Evolutionary conservation across 2,888 invertebrate species (phyloP), one percentile per base, ranked within the genome.

Genomic region (Pandemis cinnamomeana): DNA sequence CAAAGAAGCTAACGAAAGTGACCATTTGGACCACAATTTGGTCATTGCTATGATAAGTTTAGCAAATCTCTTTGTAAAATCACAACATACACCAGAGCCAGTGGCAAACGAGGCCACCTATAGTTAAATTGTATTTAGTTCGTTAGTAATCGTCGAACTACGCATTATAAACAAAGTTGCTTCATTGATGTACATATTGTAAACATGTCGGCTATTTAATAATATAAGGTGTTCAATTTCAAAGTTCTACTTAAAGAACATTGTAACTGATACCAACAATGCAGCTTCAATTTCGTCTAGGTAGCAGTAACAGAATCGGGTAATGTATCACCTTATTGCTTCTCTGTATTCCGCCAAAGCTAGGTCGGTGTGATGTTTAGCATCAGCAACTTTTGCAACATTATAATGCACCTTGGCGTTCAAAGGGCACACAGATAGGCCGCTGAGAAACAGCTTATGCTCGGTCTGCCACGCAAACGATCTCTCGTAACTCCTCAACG

Each of bases 381-480:
- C 98, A 0, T 97, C 97, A 13, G 97, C 96, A 75, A 97, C 96
- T 89, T 99, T 99, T 0, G 97, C 99, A 70, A 99, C 96, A 88
- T 99, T 99, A 86, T 99, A 99, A 81, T 95, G 96, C 5, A 97
- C 97, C 95, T 99, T 99, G 27, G 99, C 99, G 93, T 99, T 99
- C 64, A 96, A 93, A 0, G 99, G 99, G 86, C 99, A 99, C 15
- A 99, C 98, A 41, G 94, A 86, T n/a, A 97, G 89, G 0, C 97
- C 99, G 42, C 97, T 97, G 64, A 94, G 91, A 87, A 98, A 99
- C 53, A 99, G 91, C 15, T 91, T 88, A 80, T 96, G 96, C 89
- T 99, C 99, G 71, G 93, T 96, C 75, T 95, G 95, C 99, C 99
- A 99, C 70, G 98, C 96, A 3, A 90, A 85, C 70, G 97, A 97